These are phyloP conservation scores for Hyposoter dolosus DNA, from an alignment of 2,888 invertebrate genomes.

Conservation along the genomic window DNA sequence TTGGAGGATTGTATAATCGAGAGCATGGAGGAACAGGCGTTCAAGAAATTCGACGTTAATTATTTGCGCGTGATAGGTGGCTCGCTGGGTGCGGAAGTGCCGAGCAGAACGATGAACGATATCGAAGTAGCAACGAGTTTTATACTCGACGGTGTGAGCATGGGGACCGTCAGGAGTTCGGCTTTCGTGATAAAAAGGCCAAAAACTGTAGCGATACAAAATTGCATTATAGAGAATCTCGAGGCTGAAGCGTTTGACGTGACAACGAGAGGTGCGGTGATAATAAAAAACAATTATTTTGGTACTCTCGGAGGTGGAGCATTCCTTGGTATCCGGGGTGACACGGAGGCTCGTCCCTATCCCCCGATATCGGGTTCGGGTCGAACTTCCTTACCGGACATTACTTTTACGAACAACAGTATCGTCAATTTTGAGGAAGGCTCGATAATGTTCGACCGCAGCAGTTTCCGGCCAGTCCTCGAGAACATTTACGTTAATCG, in stretches of 20 bases:
- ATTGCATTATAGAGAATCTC: conserved; percentile 87
- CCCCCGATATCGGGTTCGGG: conserved; percentile 86
- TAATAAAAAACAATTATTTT: conserved; percentile 89
- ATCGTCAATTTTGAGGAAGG: conserved; percentile 86
- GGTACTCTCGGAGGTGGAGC: conserved; percentile 87
- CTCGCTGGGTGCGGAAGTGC: conserved; percentile 86
- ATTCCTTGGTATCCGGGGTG: conserved; percentile 87
- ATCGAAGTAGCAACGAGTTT: conserved; percentile 89
- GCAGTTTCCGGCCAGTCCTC: conserved; percentile 86
- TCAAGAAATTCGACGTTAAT: conserved; percentile 91
- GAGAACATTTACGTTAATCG: conserved; percentile 87
- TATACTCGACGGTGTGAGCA: conserved; percentile 88
- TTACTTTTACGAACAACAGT: conserved; percentile 89
- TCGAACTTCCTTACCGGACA: conserved; percentile 87
- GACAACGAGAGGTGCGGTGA: conserved; percentile 87
- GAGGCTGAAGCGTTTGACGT: conserved; percentile 89
- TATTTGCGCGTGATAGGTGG: conserved; percentile 89
- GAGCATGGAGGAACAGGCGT: conserved; percentile 89
- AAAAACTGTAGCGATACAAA: conserved; percentile 87
- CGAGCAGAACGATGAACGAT: conserved; percentile 91
- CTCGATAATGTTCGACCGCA: conserved; percentile 87
- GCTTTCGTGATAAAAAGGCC: conserved; percentile 90
- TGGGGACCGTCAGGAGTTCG: conserved; percentile 88
- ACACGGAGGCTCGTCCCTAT: conserved; percentile 83
- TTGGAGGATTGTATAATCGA: conserved; percentile 88